Evolutionary conservation across 2,888 invertebrate genomes (phyloP), one percentile per base, ranked within the genome.

Genomic region (Hecatera dysodea): DNA sequence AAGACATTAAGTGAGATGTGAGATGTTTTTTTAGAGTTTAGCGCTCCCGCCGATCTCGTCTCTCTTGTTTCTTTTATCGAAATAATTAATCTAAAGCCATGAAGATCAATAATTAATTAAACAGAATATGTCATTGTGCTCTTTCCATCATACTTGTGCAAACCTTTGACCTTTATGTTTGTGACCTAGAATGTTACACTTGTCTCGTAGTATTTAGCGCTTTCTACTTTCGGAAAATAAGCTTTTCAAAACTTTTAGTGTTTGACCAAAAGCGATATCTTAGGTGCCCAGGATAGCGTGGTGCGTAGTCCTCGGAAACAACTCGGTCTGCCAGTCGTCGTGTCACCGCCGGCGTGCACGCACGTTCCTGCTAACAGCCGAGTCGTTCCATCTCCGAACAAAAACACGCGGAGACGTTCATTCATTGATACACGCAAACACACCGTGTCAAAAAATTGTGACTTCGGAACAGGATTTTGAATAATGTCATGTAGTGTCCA

Each of bases 241-340:
- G 63, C 33, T 78, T 55, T 11, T 52, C 39, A 62, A 65, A 81
- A 46, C 59, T 63, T 52, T 59, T 17, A 5, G 9, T 62, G 11
- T 52, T 60, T 42, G 39, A 2, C 57, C 19, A 56, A 59, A 72
- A 79, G 84, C 79, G 79, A 48, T 11, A 75, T 82, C 66, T 84
- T 85, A 85, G 67, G 73, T 63, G 67, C 82, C 75, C 82, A 85
- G 83, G 85, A 86, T 78, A 81, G 85, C 80, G 77, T 84, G 82
- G 68, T 84, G 81, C 81, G 80, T 83, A 83, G 86, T 87, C 86
- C 85, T 84, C 81, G 76, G 82, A 68, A 78, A 82, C 78, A 76
- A 75, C 72, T 75, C 77, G 63, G 78, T 78, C 71, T 69, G 75
- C 63, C 92, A 93, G 92, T 93, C 88, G 87, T 78, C 88, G 90